Evolutionary conservation across 92 coral and sea anemone genomes (phyloP), one percentile per base, ranked within the genome.

Genomic region (Epizoanthus scotinus): DNA sequence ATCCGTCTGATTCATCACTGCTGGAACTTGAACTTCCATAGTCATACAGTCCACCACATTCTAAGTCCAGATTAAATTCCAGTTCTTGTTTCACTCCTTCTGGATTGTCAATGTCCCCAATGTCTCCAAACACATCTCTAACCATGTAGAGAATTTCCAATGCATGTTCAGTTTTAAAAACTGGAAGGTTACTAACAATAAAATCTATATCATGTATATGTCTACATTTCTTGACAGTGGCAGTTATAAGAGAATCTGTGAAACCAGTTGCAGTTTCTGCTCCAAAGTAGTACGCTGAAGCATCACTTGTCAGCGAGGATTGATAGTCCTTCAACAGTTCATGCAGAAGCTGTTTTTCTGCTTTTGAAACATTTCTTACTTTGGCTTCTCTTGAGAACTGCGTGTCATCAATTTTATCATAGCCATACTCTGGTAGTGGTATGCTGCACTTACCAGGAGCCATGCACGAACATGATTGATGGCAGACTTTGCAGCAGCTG

Each of bases 401-500:
- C 21, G 29, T 27, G 3, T 38, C 75, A 17, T 36, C 75, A 70
- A 70, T 17, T 70, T 42, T 42, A 1, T 5, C 49, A 59, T 47
- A 31, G 12, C 49, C 77, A 40, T 64, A 65, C 34, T 19, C 17
- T 19, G 61, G 79, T 40, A 59, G 62, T 9, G 64, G 79, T 44
- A 82, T 61, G 21, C 17, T 17, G 38, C 83, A 86, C 64, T 66
- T 63, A 6, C 28, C 34, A 22, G 40, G 77, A 71, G 27, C 68
- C 49, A 42, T 6, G 68, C 86, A 82, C 22, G 75, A 29, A 56
- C 86, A 86, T 47, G 36, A 68, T 24, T 64, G 17, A 80, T 86
- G 86, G 57, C 90, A 86, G n/a, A 63, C 40, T 20, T 26, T 56
- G 64, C 86, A 86, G 42, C 90, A 86, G 2, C 73, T 40, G 50